Conservation (phyloP, 2,113 vertebrate genomes). For the Saimiri boliviensis region DNA sequence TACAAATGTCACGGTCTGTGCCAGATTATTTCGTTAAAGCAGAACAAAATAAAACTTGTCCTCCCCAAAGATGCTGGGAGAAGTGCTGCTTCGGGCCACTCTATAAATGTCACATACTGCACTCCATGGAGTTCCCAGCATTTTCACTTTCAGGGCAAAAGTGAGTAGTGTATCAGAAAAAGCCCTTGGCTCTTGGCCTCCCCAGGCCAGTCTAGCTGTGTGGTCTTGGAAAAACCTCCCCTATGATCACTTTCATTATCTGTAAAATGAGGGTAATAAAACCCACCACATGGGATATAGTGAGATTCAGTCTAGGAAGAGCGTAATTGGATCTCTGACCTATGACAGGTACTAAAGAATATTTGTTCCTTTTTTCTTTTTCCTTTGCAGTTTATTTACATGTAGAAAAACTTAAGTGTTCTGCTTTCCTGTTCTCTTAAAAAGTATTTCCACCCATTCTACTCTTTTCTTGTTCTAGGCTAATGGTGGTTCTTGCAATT, state of each 20-base stretch:
- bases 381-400: background rate
- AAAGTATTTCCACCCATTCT: background rate
- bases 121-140: background rate
- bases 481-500: background rate
- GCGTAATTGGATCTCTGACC: background rate
- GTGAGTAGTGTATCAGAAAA: background rate
- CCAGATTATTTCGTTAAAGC: background rate
- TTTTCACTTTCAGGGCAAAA: background rate
- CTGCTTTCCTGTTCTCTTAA: conserved; percentile 19
- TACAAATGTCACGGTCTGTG: background rate
- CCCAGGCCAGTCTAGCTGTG: background rate
- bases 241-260: background rate
- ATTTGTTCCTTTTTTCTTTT: background rate
- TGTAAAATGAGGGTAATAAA: background rate
- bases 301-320: background rate
- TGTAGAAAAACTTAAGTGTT: background rate
- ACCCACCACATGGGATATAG: too few relatives aligned
- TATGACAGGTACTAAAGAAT: background rate
- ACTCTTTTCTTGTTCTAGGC: background rate
- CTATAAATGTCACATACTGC: background rate
- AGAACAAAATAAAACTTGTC: background rate
- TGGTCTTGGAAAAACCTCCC: background rate
- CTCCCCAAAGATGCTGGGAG: background rate
- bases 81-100: background rate
- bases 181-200: background rate